Conservation (phyloP, 2,113 vertebrate species). For the Podarcis cretensis region DNA sequence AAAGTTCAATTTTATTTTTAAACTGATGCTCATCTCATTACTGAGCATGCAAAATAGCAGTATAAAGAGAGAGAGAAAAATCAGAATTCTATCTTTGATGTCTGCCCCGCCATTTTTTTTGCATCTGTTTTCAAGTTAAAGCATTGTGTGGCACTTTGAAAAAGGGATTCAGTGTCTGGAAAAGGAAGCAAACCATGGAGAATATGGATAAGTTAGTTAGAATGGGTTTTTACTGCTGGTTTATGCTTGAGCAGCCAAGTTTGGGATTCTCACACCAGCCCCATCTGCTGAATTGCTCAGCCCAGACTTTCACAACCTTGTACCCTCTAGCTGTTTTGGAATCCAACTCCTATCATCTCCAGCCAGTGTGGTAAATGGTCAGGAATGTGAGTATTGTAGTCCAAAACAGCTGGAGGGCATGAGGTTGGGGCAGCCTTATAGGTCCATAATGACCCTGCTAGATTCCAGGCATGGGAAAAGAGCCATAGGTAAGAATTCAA, state of each 20-base stretch:
- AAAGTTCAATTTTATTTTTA: conserved; percentile 16
- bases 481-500: neutral
- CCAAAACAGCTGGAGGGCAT: no score
- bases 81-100: neutral
- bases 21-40: neutral
- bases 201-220: neutral
- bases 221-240: neutral
- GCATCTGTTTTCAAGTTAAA: neutral
- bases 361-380: no score
- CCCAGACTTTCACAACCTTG: no score
- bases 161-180: neutral
- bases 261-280: neutral
- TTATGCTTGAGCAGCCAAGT: no score
- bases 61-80: neutral
- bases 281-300: neutral
- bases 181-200: neutral
- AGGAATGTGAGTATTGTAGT: no score
- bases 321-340: no score
- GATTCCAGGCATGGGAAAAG: neutral
- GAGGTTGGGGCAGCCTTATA: neutral
- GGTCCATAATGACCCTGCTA: neutral
- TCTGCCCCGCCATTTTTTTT: neutral
- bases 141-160: neutral
- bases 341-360: no score
- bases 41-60: conserved; percentile 1